A percentile compares a stretch with the other conserved stretches of the same genome.
phyloP scores from a whole-genome alignment of 2,888 invertebrate genomes.

The Calameuta filiformis region DNA sequence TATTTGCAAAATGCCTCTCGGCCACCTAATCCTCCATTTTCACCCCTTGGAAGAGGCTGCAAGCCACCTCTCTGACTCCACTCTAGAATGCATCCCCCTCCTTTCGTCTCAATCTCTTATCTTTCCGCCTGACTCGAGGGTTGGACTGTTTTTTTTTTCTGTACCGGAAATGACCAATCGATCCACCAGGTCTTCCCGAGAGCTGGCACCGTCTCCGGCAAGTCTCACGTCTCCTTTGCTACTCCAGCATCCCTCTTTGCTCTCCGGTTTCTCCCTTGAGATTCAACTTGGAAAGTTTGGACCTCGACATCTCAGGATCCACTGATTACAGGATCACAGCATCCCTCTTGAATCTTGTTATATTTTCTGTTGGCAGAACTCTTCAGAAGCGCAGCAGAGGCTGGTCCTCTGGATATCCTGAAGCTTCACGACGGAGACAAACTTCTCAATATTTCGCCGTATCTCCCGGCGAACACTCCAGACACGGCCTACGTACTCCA shows the following conservation, averaged over 20 bases:
- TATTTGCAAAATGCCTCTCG: background rate
- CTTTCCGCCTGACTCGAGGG: background rate
- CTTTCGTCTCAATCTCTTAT: background rate
- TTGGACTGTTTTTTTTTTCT: background rate
- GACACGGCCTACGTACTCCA: slow-evolving; percentile 70
- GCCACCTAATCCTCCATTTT: background rate
- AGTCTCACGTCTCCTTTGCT: background rate
- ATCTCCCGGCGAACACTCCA: slow-evolving; percentile 70
- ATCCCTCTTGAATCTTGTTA: background rate
- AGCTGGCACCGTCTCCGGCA: background rate
- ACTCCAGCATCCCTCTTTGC: slow-evolving; percentile 7
- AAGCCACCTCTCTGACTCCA: background rate
- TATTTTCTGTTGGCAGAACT: slow-evolving; percentile 68
- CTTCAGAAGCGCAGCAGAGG: slow-evolving; percentile 76
- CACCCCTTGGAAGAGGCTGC: background rate
- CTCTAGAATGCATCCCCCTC: background rate
- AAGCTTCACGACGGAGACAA: slow-evolving; percentile 74
- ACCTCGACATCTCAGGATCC: background rate
- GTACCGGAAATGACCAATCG: background rate
- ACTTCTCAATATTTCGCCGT: slow-evolving; percentile 73
- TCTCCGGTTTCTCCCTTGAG: background rate
- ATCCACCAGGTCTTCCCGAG: background rate
- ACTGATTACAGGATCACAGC: background rate
- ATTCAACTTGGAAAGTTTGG: background rate
- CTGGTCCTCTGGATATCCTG: slow-evolving; percentile 75